phyloP scores from a whole-genome alignment of 2,888 invertebrate genomes.

The Aphelenchoides bicaudatus region DNA sequence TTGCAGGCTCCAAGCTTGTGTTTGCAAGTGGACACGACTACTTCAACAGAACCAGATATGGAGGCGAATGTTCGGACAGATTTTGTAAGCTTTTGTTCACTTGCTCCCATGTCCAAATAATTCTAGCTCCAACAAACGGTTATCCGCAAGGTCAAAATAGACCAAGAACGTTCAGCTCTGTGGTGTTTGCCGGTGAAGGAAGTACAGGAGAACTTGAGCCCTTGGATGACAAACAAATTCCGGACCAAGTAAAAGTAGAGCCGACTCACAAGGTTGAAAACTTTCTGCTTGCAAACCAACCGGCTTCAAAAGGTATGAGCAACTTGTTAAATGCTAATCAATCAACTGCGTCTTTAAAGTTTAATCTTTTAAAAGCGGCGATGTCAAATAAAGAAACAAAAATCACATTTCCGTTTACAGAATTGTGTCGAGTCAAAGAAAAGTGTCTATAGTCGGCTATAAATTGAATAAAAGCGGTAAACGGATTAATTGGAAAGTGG shows the following conservation, averaged over 20 bases:
- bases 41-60: conserved; percentile 29
- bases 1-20: conserved; percentile 26
- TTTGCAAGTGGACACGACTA: conserved; percentile 33
- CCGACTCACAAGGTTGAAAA: background rate
- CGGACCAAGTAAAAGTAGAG: conserved; percentile 11
- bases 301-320: conserved; percentile 18
- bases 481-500: no score
- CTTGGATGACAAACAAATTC: conserved; percentile 10
- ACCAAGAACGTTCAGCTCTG: conserved; percentile 17
- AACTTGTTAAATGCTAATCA: no score
- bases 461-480: no score
- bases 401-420: no score
- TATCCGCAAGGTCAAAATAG: conserved; percentile 27
- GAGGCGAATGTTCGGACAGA: conserved; percentile 24
- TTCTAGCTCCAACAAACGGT: conserved; percentile 22
- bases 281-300: conserved; percentile 1
- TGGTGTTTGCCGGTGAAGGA: no score
- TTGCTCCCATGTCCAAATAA: background rate
- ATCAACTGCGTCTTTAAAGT: no score
- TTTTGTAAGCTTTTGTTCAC: conserved; percentile 16
- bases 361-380: no score
- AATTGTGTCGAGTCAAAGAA: no score
- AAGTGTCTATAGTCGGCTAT: no score
- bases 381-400: no score
- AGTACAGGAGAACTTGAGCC: no score